These are phyloP conservation scores for Wiebesia pumilae DNA, from an alignment of 1,140 invertebrate species.

Conservation along the genomic window DNA sequence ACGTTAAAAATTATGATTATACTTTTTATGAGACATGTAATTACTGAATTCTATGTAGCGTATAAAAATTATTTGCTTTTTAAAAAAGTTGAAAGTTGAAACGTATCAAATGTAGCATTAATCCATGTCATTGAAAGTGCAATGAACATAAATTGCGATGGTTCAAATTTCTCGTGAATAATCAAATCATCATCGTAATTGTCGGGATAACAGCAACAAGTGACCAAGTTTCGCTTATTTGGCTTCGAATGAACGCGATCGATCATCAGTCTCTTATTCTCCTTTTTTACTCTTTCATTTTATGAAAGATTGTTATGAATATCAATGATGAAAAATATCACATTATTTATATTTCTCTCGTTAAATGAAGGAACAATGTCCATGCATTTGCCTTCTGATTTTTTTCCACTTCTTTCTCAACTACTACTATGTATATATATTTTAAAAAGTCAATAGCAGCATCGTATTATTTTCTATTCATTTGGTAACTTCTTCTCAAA, in stretches of 20 bases:
- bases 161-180: not conserved
- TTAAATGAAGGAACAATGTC: not conserved
- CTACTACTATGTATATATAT: not conserved
- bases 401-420: not conserved
- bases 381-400: not conserved
- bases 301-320: too few relatives aligned
- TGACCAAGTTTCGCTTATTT: conserved; percentile 9
- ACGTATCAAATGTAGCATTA: too few relatives aligned
- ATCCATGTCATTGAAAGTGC: not conserved
- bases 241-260: not conserved
- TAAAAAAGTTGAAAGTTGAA: too few relatives aligned
- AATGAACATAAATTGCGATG: not conserved
- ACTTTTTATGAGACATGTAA: too few relatives aligned
- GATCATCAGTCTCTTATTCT: not conserved
- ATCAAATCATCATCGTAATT: conserved; percentile 43
- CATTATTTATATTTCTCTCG: not conserved
- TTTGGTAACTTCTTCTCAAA: not conserved
- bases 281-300: not conserved
- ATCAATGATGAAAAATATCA: too few relatives aligned
- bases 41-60: too few relatives aligned
- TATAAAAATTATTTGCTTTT: too few relatives aligned
- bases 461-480: not conserved
- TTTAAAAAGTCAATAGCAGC: not conserved
- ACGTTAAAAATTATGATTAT: too few relatives aligned
- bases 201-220: conserved; percentile 47